phyloP scores from a whole-genome alignment of 2,888 invertebrate species.

The Acanthopleura granulata region DNA sequence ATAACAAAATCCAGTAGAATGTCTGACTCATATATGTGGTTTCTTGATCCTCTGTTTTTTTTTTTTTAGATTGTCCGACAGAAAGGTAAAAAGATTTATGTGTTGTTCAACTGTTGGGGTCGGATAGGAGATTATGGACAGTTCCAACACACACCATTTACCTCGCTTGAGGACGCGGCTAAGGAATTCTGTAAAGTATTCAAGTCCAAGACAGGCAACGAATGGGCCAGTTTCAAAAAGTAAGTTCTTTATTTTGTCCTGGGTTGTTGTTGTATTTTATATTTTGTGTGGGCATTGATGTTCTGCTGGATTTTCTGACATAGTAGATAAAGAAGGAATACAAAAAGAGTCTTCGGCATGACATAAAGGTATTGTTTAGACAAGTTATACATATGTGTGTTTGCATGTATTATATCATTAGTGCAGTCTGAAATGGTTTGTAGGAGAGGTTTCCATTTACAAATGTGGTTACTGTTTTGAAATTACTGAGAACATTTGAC shows the following conservation, averaged over 20 bases:
- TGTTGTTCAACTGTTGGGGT: conserved; percentile 74
- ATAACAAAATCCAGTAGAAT: no score
- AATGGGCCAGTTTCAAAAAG: conserved; percentile 68
- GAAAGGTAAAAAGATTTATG: conserved; percentile 69
- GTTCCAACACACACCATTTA: conserved; percentile 72
- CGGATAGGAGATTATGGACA: conserved; percentile 72
- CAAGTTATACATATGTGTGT: no score
- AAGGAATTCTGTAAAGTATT: conserved; percentile 73
- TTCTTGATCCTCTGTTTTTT: no score
- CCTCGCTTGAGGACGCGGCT: conserved; percentile 67
- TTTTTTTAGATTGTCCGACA: conserved; percentile 65
- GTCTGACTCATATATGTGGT: no score
- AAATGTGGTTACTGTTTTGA: no score
- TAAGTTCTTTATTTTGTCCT: conserved; percentile 34
- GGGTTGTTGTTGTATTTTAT: neutral
- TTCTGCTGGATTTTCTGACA: neutral
- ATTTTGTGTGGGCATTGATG: neutral
- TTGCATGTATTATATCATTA: no score
- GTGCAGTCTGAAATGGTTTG: no score
- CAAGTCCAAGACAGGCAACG: conserved; percentile 72
- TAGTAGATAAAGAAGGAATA: neutral
- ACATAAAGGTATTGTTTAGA: no score
- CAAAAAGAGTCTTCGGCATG: no score
- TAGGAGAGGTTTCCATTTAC: no score
- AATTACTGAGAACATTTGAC: neutral